Percentiles rank a stretch among this genome's conserved stretches.
Evolutionary conservation across 2,797 vertebrate species (phyloP).

Genomic region (Lacerta agilis): DNA sequence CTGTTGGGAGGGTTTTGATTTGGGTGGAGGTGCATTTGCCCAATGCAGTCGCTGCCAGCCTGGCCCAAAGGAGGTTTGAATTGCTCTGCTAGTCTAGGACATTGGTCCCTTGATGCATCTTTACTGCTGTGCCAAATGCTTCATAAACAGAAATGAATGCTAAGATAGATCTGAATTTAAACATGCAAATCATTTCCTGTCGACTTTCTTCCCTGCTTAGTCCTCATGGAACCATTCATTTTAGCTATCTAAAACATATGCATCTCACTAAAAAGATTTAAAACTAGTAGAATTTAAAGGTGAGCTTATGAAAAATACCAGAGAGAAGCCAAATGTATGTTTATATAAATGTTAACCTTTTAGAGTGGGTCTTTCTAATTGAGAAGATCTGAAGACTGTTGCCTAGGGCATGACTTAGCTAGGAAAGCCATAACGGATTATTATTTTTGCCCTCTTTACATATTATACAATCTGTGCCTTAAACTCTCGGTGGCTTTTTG

Average conservation of each 20-base stretch:
- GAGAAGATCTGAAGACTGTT: neutral
- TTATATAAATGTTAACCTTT: neutral
- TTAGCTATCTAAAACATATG: neutral
- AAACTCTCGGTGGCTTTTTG: neutral
- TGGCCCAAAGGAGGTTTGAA: too few species aligned
- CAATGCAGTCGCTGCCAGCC: too few species aligned
- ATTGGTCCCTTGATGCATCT: neutral
- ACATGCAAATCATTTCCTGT: neutral
- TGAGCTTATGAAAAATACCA: neutral
- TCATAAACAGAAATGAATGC: neutral
- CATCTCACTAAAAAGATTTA: neutral
- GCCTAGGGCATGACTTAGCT: neutral
- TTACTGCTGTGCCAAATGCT: neutral
- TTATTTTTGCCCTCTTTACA: neutral
- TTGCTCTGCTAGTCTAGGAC: neutral
- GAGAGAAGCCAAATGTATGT: neutral
- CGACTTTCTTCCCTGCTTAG: neutral
- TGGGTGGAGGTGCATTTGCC: too few species aligned
- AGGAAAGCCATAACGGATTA: neutral
- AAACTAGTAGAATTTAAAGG: neutral
- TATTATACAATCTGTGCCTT: neutral
- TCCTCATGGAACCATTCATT: neutral
- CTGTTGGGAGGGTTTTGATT: too few species aligned
- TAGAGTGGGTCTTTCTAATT: neutral
- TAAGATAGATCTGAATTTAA: neutral